Evolutionary conservation across 2,113 vertebrate species (phyloP).

Genomic region (Pelodiscus sinensis): DNA sequence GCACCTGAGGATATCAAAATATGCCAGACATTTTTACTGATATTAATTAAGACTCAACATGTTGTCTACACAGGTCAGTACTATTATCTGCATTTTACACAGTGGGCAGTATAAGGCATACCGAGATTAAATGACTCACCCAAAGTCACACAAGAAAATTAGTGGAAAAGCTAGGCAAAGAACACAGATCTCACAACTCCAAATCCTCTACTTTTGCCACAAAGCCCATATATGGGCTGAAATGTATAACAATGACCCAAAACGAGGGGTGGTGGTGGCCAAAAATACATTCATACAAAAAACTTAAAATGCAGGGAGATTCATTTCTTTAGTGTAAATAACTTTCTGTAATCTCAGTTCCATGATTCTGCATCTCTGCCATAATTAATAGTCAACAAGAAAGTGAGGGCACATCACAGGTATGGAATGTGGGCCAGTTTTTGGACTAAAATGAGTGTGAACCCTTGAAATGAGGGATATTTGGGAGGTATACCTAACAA

Average conservation of each 20-base stretch:
- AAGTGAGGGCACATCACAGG: background rate
- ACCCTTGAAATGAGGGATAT: background rate
- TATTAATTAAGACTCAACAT: background rate
- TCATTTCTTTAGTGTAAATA: background rate
- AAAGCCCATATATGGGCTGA: background rate
- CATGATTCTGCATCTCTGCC: constrained; percentile 22
- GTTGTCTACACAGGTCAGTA: background rate
- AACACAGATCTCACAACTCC: background rate
- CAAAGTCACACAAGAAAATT: background rate
- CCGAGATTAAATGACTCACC: background rate
- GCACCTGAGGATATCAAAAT: background rate
- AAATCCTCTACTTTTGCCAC: background rate
- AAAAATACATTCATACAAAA: background rate
- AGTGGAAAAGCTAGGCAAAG: background rate
- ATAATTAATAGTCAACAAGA: background rate
- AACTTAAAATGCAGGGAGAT: background rate
- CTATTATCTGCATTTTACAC: background rate
- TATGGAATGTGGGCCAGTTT: background rate
- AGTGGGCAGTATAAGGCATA: background rate
- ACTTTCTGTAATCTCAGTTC: background rate
- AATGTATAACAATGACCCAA: background rate
- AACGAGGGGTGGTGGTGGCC: background rate
- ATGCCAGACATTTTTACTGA: constrained; percentile 1
- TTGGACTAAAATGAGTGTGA: background rate
- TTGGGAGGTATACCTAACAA: background rate